Base-by-base conservation (phyloP, 1,140 invertebrate genomes). In the Hylyphantes graminicola region DNA sequence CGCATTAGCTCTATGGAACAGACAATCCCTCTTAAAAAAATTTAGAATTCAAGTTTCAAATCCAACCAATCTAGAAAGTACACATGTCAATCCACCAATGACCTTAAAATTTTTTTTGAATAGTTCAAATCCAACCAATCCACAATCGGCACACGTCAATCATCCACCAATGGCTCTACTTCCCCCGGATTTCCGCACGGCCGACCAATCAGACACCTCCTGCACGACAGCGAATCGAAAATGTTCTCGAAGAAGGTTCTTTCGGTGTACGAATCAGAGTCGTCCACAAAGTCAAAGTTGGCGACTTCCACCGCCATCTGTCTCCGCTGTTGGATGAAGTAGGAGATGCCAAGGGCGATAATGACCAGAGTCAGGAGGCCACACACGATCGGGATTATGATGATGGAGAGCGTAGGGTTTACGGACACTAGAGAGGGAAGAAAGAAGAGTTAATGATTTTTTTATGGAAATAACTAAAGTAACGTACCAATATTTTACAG, bases 251-350 rank as follows among this genome's bases (percentile, higher is more conserved):
- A 85, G 55, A 85, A 85, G 51, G 84, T 85, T 17, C 54, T 79
- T 55, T 78, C 75, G 11, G 57, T 54, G n/a, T 67, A 77, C 21
- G 53, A 67, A 72, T 85, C 64, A 19, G 85, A 85, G 11, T 83
- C 75, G 53, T 86, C 73, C 55, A 85, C 82, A 50, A 86, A 86
- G 50, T 86, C 86, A 68, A 86, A 86, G 68, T 86, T 76, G n/a
- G 86, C 86, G 0, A 80, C 83, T 86, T 86, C 86, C 7, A 86
- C 72, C 0, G 75, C 75, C 9, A 78, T 35, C 9, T 86, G 59
- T 19, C 78, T 84, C 48, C 82, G 55, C 8, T 78, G 70, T 55
- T 86, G 86, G 10, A 86, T 50, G 51, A 65, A 85, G 51, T 75
- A 86, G 5, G 75, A 21, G 17, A 86, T 77, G 17, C 86, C 86